Percentiles rank a stretch among this genome's conserved stretches.
Evolutionary conservation across 2,113 vertebrate genomes (phyloP).

Genomic region (Anser brachyrhynchus): DNA sequence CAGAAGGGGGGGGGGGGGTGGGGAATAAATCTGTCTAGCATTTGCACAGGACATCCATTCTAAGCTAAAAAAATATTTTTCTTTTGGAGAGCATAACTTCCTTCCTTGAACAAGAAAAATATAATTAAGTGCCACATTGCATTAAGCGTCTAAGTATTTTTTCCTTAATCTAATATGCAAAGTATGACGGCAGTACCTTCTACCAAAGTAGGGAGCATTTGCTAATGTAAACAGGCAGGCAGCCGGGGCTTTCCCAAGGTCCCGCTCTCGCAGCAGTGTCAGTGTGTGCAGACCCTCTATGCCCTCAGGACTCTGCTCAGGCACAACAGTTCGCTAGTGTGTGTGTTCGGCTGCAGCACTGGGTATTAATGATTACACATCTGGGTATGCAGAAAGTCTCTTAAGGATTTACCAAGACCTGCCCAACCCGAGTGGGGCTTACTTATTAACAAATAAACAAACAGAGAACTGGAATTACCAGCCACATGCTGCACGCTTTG

Average conservation of each 20-base stretch:
- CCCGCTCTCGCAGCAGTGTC: fast-evolving
- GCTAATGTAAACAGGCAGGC: background rate
- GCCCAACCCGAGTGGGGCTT: slow-evolving; percentile 13
- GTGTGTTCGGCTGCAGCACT: fast-evolving
- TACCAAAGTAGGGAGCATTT: background rate
- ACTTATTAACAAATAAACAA: slow-evolving; percentile 62
- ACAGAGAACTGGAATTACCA: background rate
- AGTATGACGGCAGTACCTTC: background rate
- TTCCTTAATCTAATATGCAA: background rate
- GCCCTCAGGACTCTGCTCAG: background rate
- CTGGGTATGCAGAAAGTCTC: background rate
- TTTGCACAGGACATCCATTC: background rate
- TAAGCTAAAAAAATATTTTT: background rate
- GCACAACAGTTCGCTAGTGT: fast-evolving
- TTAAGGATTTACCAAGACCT: background rate
- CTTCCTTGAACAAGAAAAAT: background rate
- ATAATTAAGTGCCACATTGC: background rate
- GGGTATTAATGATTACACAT: background rate
- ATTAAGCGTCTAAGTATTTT: background rate
- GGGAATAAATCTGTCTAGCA: background rate
- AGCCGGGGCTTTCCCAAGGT: background rate
- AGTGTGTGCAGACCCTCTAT: background rate
- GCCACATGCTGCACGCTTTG: background rate
- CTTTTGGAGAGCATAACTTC: background rate
- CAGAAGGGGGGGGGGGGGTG: background rate